phyloP scores from a whole-genome alignment of 1,140 invertebrate species.

The Aphis craccivora region DNA sequence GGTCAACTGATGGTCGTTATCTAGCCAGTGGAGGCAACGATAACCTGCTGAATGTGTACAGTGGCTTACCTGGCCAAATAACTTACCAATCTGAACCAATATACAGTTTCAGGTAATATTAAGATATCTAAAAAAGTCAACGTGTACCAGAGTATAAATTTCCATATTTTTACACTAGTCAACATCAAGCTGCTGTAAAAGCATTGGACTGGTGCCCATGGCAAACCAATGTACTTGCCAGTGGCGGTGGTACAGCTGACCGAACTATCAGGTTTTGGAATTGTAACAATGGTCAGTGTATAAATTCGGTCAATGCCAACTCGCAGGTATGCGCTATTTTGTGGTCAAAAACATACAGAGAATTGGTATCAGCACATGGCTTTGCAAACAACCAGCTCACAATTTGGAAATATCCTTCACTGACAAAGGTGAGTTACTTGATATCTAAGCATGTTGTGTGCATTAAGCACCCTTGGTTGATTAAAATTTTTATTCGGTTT shows the following conservation, averaged over 20 bases:
- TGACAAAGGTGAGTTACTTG: constrained; percentile 74
- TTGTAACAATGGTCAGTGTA: constrained; percentile 80
- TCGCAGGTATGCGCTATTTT: constrained; percentile 90
- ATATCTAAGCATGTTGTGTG: not conserved
- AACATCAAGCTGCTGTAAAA: constrained; percentile 87
- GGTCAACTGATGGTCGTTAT: constrained; percentile 93
- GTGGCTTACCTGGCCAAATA: constrained; percentile 69
- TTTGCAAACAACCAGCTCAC: constrained; percentile 94
- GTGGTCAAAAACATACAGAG: constrained; percentile 94
- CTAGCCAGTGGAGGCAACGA: constrained; percentile 96
- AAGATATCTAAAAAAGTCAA: not conserved
- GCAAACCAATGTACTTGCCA: constrained; percentile 88
- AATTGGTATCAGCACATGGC: constrained; percentile 94
- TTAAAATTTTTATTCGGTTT: not conserved
- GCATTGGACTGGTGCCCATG: constrained; percentile 97
- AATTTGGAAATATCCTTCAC: constrained; percentile 94
- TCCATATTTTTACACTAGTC: constrained; percentile 64
- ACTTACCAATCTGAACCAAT: constrained; percentile 70
- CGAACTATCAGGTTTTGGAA: constrained; percentile 92
- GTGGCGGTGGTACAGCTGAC: constrained; percentile 95
- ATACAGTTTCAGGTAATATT: constrained; percentile 72
- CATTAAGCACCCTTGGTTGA: not conserved
- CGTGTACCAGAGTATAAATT: not conserved
- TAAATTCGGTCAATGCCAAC: constrained; percentile 88
- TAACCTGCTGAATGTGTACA: constrained; percentile 92